Evolutionary conservation across 2,797 vertebrate species (phyloP).

Genomic region (Heliangelus exortis): DNA sequence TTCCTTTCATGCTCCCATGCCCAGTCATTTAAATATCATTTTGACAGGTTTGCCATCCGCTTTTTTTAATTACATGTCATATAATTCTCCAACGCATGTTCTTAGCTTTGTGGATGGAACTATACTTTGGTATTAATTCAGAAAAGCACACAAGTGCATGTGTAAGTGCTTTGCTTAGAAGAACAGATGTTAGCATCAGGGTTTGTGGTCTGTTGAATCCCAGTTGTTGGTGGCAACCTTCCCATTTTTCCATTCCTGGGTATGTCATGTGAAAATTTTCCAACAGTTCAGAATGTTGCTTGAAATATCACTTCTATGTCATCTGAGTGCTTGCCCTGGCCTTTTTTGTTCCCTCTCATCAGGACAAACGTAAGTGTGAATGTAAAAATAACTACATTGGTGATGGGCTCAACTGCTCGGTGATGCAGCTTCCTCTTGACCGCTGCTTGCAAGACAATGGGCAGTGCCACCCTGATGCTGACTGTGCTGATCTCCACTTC

Average conservation of each 20-base stretch:
- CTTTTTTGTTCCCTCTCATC: not conserved
- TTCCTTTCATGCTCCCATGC: not conserved
- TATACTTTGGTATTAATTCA: not conserved
- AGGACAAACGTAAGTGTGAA: conserved; percentile 87
- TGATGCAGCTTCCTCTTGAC: conserved; percentile 83
- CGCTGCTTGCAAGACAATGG: conserved; percentile 91
- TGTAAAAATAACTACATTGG: conserved; percentile 90
- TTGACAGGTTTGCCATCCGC: not conserved
- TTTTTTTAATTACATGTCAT: not conserved
- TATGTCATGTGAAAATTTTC: not conserved
- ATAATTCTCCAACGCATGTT: not conserved
- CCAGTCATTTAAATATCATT: not conserved
- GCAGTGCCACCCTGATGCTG: conserved; percentile 85
- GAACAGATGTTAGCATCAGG: not conserved
- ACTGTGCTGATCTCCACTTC: conserved; percentile 89
- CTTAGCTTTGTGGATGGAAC: not conserved
- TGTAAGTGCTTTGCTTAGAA: not conserved
- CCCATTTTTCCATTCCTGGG: not conserved
- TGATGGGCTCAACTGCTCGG: conserved; percentile 86
- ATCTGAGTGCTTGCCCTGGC: not conserved
- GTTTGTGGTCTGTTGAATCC: not conserved
- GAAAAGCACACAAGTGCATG: not conserved
- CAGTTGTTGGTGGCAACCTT: not conserved
- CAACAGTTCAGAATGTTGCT: not conserved
- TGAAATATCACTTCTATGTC: not conserved